Conservation (phyloP, 2,113 vertebrate species). For the Triplophysa tibetana region DNA sequence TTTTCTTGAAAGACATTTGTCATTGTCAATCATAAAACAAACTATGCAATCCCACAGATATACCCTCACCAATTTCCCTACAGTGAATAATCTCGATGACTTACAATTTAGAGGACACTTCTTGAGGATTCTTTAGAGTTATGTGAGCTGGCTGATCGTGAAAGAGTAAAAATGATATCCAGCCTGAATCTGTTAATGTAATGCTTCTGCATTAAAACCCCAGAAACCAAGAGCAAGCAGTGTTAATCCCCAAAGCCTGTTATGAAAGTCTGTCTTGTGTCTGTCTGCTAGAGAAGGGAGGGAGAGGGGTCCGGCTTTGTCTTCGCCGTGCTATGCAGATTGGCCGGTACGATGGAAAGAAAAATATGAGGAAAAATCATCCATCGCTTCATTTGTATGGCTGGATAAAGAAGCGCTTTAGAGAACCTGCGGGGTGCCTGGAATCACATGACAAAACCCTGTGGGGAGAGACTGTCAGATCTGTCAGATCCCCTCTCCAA, state of each 20-base stretch:
- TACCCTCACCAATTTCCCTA: not conserved
- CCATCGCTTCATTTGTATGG: conserved; percentile 78
- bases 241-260: conserved; percentile 79
- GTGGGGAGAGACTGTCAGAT: conserved; percentile 93
- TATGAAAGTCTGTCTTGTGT: conserved; percentile 69
- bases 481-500: conserved; percentile 93
- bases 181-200: conserved; percentile 61
- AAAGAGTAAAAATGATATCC: conserved; percentile 69
- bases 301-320: conserved; percentile 73
- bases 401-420: conserved; percentile 67
- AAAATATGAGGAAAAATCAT: conserved; percentile 49
- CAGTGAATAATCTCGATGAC: not conserved
- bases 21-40: not conserved
- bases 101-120: conserved; percentile 19
- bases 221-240: conserved; percentile 74
- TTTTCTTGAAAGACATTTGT: not conserved
- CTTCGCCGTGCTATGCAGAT: conserved; percentile 75
- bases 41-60: not conserved
- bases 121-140: conserved; percentile 57
- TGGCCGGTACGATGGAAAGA: conserved; percentile 56
- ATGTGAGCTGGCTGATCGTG: conserved; percentile 72
- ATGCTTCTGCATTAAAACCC: conserved; percentile 60
- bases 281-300: conserved; percentile 49
- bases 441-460: conserved; percentile 89
- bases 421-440: conserved; percentile 81